Evolutionary conservation across 2,888 invertebrate genomes (phyloP), one percentile per base, ranked within the genome.

Genomic region (Hydrotaea diabolus): DNA sequence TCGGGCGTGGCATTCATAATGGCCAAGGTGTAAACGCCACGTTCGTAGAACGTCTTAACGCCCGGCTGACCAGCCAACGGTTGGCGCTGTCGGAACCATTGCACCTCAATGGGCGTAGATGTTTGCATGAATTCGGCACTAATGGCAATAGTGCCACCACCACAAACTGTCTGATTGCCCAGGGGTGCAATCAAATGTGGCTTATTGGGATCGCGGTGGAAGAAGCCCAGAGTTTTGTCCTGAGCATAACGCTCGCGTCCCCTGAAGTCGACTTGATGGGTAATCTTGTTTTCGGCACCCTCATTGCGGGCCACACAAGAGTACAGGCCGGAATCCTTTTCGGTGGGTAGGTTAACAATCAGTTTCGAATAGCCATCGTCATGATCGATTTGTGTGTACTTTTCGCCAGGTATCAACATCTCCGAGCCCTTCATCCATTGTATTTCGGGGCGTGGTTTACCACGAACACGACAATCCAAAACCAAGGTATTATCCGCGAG

Each of bases 91-190:
- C 95, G 94, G 73, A 95, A 93, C 97, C 97, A 97, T 86, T 95
- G 95, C 0, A 97, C 95, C 87, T 95, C 95, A 9, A 96, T 95
- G 15, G 95, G 95, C 21, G 93, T 93, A 89, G 96, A 96, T 90
- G 94, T 95, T 46, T 96, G 95, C 87, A 90, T 89, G 85, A 92
- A 92, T 91, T 96, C 96, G 0, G 97, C 96, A 91, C 97, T 96
- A 21, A 97, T 94, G 2, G 96, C 97, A 83, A 96, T 95, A 0
- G 96, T 96, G 49, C 97, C 97, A 0, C 97, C 97, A 80, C 93
- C 93, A 3, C 95, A 94, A 0, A 97, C 96, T 77, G 94, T 94
- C 89, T 95, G 95, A 89, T 96, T 96, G 0, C 94, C 94, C 26
- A 96, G 91, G 0, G 95, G 94, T 82, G 94, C 94, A 0, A 95